Base-by-base conservation (phyloP, 1,140 invertebrate genomes). In the Vanessa tameamea region DNA sequence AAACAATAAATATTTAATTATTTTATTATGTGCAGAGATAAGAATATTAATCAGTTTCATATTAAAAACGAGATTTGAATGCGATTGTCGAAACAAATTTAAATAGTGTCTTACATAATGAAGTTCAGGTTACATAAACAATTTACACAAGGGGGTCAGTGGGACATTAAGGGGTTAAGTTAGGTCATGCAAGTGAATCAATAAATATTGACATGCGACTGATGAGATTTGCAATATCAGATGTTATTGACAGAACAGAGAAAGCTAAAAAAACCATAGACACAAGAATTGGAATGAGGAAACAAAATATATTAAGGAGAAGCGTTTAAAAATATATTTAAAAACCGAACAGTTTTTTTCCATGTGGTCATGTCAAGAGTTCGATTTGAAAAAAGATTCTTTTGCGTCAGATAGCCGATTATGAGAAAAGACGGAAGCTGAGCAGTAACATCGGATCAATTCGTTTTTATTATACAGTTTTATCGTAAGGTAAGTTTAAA, bases 121-220 rank as follows among this genome's bases (percentile, higher is more conserved):
- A 57, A 57, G 23, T 57, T 57, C 55, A 26, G 11, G 55, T 26
- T 26, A 57, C 16, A 12, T 55, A 16, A 16, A 26, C 11, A 57
- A 23, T 26, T 57, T 57, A 14, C 53, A 50, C 20, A 48, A 65
- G 48, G 65, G 53, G 65, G 65, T 55, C 47, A 67, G 48, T 67
- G 14, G 65, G 65, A 15, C 65, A 55, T 43, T 55, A 26, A 53
- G 64, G 20, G 65, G 65, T 67, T 55, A 67, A 47, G 50, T 67
- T 55, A 55, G 65, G 65, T 67, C 65, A 67, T 23, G 50, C 65
- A 26, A 57, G 55, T 57, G 65, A 67, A 55, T 67, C 65, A 43
- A 67, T 67, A 67, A 67, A 67, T 43, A 55, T 67, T 55, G 65
- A 67, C 65, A 55, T 13, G 65, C 50, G 23, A 55, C 26, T 57